Percentiles rank a stretch among this genome's conserved stretches.
Evolutionary conservation across 2,113 vertebrate species (phyloP).

Genomic region (Penelope pileata): DNA sequence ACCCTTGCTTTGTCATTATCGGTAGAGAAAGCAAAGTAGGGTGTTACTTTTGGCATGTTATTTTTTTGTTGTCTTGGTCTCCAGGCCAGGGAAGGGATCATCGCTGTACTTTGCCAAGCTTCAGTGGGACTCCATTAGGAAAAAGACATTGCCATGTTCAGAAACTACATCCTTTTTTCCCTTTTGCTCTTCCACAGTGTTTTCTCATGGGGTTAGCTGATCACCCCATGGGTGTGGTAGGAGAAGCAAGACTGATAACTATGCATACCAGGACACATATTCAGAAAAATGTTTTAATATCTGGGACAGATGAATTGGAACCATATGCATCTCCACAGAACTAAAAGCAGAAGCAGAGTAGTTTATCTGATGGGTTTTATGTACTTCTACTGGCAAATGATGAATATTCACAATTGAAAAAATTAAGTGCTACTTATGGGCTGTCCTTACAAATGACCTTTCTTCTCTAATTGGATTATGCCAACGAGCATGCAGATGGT

Average conservation of each 20-base stretch:
- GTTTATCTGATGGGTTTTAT: not conserved
- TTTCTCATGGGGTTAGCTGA: not conserved
- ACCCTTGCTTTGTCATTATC: not conserved
- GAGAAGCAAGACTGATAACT: not conserved
- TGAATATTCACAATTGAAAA: not conserved
- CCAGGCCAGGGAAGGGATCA: not conserved
- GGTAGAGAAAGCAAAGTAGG: not conserved
- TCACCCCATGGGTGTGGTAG: slow-evolving; percentile 21
- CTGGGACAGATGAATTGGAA: slow-evolving; percentile 18
- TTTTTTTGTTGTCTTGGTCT: not conserved
- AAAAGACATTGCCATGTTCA: not conserved
- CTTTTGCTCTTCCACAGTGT: not conserved
- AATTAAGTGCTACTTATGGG: not conserved
- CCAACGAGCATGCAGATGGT: not conserved
- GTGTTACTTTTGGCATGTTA: not conserved
- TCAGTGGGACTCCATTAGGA: not conserved
- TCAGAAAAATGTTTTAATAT: slow-evolving; percentile 14
- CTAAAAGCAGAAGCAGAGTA: not conserved
- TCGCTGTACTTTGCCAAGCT: not conserved
- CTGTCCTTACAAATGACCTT: not conserved
- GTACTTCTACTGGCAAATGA: not conserved
- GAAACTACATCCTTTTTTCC: not conserved
- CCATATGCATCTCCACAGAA: not conserved
- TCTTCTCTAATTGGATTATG: not conserved
- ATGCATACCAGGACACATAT: not conserved